phyloP scores from a whole-genome alignment of 2,113 vertebrate genomes.

The Campylomormyrus numenius region DNA sequence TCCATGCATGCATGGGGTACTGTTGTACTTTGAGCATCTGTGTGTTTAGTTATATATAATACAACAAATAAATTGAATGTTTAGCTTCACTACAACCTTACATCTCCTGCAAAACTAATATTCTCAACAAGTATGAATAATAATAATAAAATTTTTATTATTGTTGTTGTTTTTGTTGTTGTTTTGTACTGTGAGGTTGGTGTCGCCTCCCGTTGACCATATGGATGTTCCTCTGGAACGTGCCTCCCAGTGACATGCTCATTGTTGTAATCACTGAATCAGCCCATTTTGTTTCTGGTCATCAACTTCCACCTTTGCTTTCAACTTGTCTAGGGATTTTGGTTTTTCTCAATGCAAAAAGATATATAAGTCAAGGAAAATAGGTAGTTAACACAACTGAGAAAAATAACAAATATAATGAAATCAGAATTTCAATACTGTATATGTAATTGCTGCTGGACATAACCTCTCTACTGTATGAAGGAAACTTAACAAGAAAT shows the following conservation, averaged over 20 bases:
- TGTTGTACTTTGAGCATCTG: not conserved
- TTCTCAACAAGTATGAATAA: not conserved
- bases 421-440: not conserved
- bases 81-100: not conserved
- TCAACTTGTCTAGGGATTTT: not conserved
- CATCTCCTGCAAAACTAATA: not conserved
- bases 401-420: not conserved
- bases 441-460: not conserved
- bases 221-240: not conserved
- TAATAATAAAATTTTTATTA: not conserved
- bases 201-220: not conserved
- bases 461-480: not conserved
- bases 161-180: not conserved
- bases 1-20: not conserved
- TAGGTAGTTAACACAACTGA: not conserved
- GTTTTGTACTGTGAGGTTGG: not conserved
- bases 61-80: not conserved
- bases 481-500: not conserved
- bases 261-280: not conserved
- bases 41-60: not conserved
- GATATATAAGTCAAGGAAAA: not conserved
- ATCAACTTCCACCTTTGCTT: not conserved
- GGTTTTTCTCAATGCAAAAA: not conserved
- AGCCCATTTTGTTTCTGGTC: not conserved
- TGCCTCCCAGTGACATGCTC: not conserved